These are phyloP conservation scores for Puma concolor DNA, from an alignment of 2,113 vertebrate species.

Conservation along the genomic window DNA sequence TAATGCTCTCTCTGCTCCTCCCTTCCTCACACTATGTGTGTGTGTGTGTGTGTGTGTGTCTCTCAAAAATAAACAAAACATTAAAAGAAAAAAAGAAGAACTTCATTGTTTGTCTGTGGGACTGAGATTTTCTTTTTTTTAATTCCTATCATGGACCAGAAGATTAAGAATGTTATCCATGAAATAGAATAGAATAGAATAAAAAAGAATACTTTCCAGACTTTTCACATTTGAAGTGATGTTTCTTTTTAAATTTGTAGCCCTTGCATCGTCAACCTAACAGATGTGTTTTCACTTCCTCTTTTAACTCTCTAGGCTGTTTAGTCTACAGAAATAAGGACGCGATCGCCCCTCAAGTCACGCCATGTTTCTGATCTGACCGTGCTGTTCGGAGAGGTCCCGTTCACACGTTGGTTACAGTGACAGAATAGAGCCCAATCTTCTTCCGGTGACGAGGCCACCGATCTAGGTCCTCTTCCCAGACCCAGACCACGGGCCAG, in stretches of 20 bases:
- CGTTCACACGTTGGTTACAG: rapidly evolving
- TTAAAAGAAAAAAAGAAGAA: neutral
- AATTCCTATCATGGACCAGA: neutral
- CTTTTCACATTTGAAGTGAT: neutral
- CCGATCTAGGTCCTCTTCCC: neutral
- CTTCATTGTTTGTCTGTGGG: neutral
- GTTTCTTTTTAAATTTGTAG: neutral
- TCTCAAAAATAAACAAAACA: too few species aligned
- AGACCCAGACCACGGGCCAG: neutral
- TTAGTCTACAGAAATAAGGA: neutral
- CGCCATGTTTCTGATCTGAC: rapidly evolving
- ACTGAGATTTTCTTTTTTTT: neutral
- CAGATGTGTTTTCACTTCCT: neutral
- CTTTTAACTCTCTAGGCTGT: neutral
- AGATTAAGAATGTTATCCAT: neutral
- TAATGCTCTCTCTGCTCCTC: too few species aligned
- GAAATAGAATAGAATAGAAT: too few species aligned
- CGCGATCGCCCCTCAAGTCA: rapidly evolving
- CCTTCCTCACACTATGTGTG: too few species aligned
- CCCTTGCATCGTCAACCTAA: neutral
- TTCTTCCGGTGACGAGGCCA: neutral
- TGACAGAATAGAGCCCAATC: rapidly evolving
- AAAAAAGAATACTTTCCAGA: neutral
- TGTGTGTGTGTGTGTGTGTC: too few species aligned
- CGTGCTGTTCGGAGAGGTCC: neutral